Evolutionary conservation across 2,888 invertebrate species (phyloP), one percentile per base, ranked within the genome.

Genomic region (Sesia bembeciformis): DNA sequence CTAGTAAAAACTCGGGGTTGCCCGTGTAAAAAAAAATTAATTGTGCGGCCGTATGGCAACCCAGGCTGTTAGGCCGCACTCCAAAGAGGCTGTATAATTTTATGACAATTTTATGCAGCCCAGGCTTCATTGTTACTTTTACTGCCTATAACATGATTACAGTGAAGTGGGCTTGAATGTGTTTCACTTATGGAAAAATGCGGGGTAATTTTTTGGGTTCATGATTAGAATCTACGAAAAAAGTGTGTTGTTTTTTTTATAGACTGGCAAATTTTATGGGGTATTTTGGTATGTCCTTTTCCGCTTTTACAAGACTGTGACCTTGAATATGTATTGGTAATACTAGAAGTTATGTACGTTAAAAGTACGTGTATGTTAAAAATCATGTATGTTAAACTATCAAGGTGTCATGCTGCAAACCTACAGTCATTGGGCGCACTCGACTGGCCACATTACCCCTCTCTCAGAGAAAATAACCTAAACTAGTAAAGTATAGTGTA

Each of bases 61-160:
- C 53, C 56, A 41, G 54, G 64, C 62, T 62, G 68, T 67, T 68
- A 68, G 67, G 68, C 64, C 56, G 52, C 58, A 60, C 60, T 68
- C 68, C 65, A 68, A 63, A 71, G 65, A 56, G 65, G 61, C 64
- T 68, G 72, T 68, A 72, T 72, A 73, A 74, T 74, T 69, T 74
- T 70, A 72, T 71, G 65, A 65, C 60, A 56, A 64, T 71, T 70
- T 72, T 72, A 72, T 72, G 63, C 72, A 65, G 61, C 60, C 58
- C 57, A 60, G 52, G 54, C 55, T 57, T 54, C 53, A 52, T 50
- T 58, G 60, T 58, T 60, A 58, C 58, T 62, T 56, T 57, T 52
- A 23, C 42, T 52, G 56, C 50, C 52, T 53, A 46, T 59, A 57
- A 53, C 54, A 50, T 53, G 56, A 54, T 52, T 52, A 49, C 54